A percentile compares a stretch with the other conserved stretches of the same genome.
These are phyloP conservation scores for Gambelia wislizenii DNA, from an alignment of 2,797 vertebrate species.

Conservation along the genomic window DNA sequence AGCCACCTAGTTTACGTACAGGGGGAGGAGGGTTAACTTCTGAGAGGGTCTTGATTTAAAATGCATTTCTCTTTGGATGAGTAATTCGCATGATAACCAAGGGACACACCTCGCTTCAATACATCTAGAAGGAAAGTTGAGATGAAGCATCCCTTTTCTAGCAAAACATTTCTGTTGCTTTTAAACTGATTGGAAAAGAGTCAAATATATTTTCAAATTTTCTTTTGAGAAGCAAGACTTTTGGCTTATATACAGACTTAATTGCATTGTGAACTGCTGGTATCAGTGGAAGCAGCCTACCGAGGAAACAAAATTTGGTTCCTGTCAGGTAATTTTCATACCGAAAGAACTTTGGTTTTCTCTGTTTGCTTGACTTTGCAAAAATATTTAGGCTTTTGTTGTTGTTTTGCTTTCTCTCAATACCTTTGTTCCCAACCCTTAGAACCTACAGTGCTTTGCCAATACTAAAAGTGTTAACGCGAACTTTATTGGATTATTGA, in stretches of 20 bases:
- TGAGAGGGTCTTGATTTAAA: neutral
- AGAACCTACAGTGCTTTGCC: neutral
- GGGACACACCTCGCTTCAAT: neutral
- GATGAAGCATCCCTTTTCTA: neutral
- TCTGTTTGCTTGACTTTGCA: conserved; percentile 6
- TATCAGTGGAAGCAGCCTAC: neutral
- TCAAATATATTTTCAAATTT: conserved; percentile 14
- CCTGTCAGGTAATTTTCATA: neutral
- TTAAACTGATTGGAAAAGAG: neutral
- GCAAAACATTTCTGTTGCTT: neutral
- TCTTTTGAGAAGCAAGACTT: conserved; percentile 5
- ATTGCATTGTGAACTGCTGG: neutral
- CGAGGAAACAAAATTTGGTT: neutral
- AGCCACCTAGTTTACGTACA: neutral
- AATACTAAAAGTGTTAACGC: neutral
- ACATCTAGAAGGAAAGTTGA: neutral
- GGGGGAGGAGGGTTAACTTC: neutral
- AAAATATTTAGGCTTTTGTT: neutral
- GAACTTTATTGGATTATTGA: neutral
- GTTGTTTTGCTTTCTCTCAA: neutral
- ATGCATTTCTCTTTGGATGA: neutral
- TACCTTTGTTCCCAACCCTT: neutral
- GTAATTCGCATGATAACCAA: neutral
- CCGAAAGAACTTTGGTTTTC: fast-evolving
- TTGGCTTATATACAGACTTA: neutral